A percentile compares a stretch with the other conserved stretches of the same genome.
Evolutionary conservation across 2,113 vertebrate genomes (phyloP).

Genomic region (Pluvianellus socialis): DNA sequence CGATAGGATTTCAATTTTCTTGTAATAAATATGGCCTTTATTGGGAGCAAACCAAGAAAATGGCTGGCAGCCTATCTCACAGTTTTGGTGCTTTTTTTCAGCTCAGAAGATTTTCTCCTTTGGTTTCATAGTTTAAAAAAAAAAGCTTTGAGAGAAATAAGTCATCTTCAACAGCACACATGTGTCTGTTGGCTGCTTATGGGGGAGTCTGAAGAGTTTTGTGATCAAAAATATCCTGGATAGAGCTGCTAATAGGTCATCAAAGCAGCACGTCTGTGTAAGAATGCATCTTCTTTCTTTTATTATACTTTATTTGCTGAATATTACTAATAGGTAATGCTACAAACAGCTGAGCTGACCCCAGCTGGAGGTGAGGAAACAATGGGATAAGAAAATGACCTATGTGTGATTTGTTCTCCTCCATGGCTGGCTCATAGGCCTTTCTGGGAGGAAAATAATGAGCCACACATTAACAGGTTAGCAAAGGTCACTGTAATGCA

Average conservation of each 20-base stretch:
- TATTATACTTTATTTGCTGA: not conserved
- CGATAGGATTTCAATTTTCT: conserved; percentile 65
- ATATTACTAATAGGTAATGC: not conserved
- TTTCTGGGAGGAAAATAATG: not conserved
- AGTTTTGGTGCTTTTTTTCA: not conserved
- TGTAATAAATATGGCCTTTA: conserved; percentile 58
- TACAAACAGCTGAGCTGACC: not conserved
- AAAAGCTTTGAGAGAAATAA: not conserved
- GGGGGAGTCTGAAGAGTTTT: not conserved
- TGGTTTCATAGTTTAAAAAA: not conserved
- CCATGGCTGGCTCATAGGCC: not conserved
- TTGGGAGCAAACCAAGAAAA: conserved; percentile 55
- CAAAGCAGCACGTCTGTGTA: not conserved
- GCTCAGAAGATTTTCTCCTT: not conserved
- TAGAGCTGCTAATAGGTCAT: not conserved
- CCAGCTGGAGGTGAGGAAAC: not conserved
- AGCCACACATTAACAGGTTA: not conserved
- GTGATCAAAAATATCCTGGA: not conserved
- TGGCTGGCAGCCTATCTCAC: not conserved
- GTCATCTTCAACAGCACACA: conserved; percentile 9
- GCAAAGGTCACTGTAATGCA: not conserved
- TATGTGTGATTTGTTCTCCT: not conserved
- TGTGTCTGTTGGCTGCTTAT: not conserved
- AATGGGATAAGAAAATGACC: not conserved
- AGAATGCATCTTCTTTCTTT: not conserved